Percentiles rank a stretch among this genome's conserved stretches.
Conservation (phyloP, 2,888 invertebrate genomes). For the Athalia cordata region DNA sequence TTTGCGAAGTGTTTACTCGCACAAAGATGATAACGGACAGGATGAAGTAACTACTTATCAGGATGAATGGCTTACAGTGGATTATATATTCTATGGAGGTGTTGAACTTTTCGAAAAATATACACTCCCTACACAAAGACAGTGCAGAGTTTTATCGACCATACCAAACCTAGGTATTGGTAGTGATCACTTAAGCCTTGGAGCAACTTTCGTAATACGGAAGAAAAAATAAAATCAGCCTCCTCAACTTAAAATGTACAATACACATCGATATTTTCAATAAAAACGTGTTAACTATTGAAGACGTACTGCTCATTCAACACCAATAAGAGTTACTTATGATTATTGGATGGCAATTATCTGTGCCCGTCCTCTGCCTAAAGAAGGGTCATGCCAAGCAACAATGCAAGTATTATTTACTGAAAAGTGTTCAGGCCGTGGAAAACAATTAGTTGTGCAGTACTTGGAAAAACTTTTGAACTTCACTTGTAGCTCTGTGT, state of each 20-base stretch:
- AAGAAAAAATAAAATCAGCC: slow-evolving; percentile 56
- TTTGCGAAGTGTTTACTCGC: slow-evolving; percentile 82
- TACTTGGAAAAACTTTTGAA: slow-evolving; percentile 79
- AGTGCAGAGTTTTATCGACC: slow-evolving; percentile 76
- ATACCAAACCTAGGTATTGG: slow-evolving; percentile 86
- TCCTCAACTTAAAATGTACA: not conserved
- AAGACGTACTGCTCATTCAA: not conserved
- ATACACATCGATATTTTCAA: slow-evolving; percentile 25
- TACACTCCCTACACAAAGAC: slow-evolving; percentile 79
- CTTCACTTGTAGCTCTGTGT: slow-evolving; percentile 80
- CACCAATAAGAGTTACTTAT: not conserved
- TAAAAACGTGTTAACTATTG: not conserved
- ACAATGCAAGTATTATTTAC: slow-evolving; percentile 61
- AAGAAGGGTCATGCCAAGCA: slow-evolving; percentile 52
- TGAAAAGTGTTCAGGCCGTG: slow-evolving; percentile 48
- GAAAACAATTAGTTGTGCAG: slow-evolving; percentile 72
- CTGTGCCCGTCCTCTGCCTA: slow-evolving; percentile 54
- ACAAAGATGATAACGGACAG: slow-evolving; percentile 72
- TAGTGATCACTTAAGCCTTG: slow-evolving; percentile 91
- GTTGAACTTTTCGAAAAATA: slow-evolving; percentile 72
- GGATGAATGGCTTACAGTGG: slow-evolving; percentile 86
- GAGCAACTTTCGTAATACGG: slow-evolving; percentile 81
- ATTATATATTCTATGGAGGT: slow-evolving; percentile 92
- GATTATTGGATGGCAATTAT: slow-evolving; percentile 41
- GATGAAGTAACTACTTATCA: slow-evolving; percentile 87